A percentile compares a stretch with the other conserved stretches of the same genome.
Conservation (phyloP, 1,140 invertebrate genomes). For the Formica selysi region DNA sequence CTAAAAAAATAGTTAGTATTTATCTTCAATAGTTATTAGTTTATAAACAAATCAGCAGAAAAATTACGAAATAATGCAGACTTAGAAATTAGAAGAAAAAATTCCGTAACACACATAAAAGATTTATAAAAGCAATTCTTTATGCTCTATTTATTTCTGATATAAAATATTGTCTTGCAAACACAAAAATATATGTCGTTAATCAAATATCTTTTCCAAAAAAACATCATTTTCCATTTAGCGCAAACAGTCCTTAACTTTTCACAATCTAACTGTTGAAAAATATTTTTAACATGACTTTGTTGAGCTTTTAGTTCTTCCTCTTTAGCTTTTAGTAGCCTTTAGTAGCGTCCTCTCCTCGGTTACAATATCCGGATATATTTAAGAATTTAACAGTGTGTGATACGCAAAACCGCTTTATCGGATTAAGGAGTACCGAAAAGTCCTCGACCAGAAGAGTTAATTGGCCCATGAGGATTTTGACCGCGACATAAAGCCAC, state of each 20-base stretch:
- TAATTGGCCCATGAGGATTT: constrained; percentile 37
- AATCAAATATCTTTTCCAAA: neutral
- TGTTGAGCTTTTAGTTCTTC: neutral
- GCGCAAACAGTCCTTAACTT: neutral
- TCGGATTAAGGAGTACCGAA: neutral
- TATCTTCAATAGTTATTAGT: neutral
- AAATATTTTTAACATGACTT: neutral
- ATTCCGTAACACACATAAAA: neutral
- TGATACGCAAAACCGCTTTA: neutral
- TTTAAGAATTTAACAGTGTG: constrained; percentile 2
- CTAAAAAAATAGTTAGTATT: neutral
- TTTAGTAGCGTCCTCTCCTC: neutral
- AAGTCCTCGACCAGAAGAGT: neutral
- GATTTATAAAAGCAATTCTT: constrained; percentile 8
- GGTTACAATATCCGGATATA: neutral
- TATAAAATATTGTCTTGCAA: neutral
- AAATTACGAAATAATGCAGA: neutral
- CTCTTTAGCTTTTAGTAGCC: no score
- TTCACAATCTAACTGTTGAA: constrained; percentile 21
- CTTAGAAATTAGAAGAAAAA: neutral
- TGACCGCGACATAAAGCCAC: constrained; percentile 35
- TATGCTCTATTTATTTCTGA: neutral
- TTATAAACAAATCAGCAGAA: neutral
- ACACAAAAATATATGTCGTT: neutral
- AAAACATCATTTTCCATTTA: constrained; percentile 3